phyloP scores from a whole-genome alignment of 2,888 invertebrate genomes.

The Lydus trimaculatus region DNA sequence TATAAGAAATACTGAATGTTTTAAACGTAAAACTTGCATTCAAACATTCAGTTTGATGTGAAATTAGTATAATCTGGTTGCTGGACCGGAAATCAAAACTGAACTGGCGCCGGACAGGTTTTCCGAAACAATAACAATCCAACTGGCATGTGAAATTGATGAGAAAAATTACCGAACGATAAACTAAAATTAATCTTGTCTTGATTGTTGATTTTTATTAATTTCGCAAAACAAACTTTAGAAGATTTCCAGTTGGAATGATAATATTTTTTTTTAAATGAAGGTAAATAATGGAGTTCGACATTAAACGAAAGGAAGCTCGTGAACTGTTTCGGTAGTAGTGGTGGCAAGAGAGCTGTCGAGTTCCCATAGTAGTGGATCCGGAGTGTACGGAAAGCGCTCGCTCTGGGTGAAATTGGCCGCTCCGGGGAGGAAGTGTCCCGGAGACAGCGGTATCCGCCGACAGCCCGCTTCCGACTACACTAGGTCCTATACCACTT shows the following conservation, averaged over 20 bases:
- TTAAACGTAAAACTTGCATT: background rate
- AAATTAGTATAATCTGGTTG: background rate
- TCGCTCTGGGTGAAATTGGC: slow-evolving; percentile 62
- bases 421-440: slow-evolving; percentile 62
- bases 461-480: slow-evolving; percentile 58
- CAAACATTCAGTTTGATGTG: background rate
- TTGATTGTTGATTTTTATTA: background rate
- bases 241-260: background rate
- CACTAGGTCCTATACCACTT: slow-evolving; percentile 54
- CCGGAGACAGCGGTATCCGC: slow-evolving; percentile 65
- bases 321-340: slow-evolving; percentile 2
- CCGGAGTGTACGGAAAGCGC: slow-evolving; percentile 58
- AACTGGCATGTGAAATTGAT: background rate
- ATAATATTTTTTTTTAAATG: background rate
- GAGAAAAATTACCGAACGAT: background rate
- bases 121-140: slow-evolving; percentile 2
- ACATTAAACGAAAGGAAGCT: background rate
- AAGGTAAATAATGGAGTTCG: background rate
- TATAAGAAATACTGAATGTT: background rate
- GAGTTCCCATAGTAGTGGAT: slow-evolving; percentile 42
- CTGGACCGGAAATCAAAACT: background rate
- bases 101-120: background rate
- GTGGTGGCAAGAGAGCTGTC: slow-evolving; percentile 20
- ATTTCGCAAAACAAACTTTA: background rate
- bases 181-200: background rate